Evolutionary conservation across 2,888 invertebrate genomes (phyloP).

Genomic region (Microctonus hyperodae): DNA sequence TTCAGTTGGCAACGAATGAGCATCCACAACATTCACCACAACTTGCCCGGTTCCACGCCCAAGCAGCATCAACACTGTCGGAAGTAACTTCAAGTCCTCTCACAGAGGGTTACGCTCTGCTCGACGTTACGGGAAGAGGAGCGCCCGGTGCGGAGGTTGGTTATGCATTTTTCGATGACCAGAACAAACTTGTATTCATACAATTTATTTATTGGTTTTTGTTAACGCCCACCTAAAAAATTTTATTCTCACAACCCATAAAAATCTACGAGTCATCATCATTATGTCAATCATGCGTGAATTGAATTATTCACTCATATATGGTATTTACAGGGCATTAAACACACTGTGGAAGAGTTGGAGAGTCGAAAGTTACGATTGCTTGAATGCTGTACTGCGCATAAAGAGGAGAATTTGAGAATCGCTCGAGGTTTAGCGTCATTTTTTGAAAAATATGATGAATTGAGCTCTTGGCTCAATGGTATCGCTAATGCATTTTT

Average conservation of each 20-base stretch:
- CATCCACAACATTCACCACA: slow-evolving; percentile 72
- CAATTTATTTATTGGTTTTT: slow-evolving; percentile 17
- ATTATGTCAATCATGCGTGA: background rate
- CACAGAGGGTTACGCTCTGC: slow-evolving; percentile 75
- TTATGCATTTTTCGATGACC: slow-evolving; percentile 26
- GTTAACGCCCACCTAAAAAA: slow-evolving; percentile 26
- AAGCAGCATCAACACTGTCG: slow-evolving; percentile 71
- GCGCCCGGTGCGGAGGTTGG: slow-evolving; percentile 70
- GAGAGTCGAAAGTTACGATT: slow-evolving; percentile 76
- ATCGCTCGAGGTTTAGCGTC: slow-evolving; percentile 73
- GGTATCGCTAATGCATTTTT: slow-evolving; percentile 78
- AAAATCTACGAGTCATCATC: background rate
- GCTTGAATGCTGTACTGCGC: slow-evolving; percentile 71
- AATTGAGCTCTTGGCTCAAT: slow-evolving; percentile 76
- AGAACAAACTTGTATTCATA: slow-evolving; percentile 18
- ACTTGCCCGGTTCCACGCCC: slow-evolving; percentile 73
- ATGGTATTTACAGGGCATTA: slow-evolving; percentile 65
- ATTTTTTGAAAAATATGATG: slow-evolving; percentile 75
- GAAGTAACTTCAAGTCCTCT: slow-evolving; percentile 74
- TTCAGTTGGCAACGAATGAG: slow-evolving; percentile 73
- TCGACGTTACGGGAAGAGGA: slow-evolving; percentile 73
- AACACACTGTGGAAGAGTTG: slow-evolving; percentile 73
- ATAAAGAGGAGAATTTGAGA: slow-evolving; percentile 73
- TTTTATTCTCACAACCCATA: slow-evolving; percentile 24
- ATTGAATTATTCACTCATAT: slow-evolving; percentile 13